phyloP scores from a whole-genome alignment of 1,140 invertebrate genomes.

The Andricus grossulariae region DNA sequence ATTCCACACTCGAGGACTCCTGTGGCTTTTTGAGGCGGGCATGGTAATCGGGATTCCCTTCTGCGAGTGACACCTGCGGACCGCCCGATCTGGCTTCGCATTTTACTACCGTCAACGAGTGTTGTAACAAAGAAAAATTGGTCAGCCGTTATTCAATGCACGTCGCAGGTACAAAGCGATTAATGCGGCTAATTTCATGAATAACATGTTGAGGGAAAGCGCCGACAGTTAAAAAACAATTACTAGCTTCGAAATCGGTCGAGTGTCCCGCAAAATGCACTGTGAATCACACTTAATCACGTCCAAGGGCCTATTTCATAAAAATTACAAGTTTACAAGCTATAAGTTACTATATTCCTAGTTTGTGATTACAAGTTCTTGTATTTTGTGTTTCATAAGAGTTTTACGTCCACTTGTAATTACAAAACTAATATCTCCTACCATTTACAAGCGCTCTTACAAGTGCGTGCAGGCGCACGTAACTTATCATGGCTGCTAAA shows the following conservation, averaged over 20 bases:
- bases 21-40: not conserved
- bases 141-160: slow-evolving; percentile 45
- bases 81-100: not conserved
- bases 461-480: too few relatives aligned
- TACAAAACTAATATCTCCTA: too few relatives aligned
- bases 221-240: slow-evolving; percentile 32
- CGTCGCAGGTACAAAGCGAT: slow-evolving; percentile 42
- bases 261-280: slow-evolving; percentile 14
- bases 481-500: too few relatives aligned
- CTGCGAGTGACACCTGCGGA: slow-evolving; percentile 44
- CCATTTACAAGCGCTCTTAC: too few relatives aligned
- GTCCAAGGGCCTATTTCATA: too few relatives aligned
- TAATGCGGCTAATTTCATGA: slow-evolving; percentile 55
- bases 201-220: slow-evolving; percentile 25
- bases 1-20: slow-evolving; percentile 54
- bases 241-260: slow-evolving; percentile 32
- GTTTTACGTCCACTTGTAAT: too few relatives aligned
- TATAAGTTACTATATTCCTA: too few relatives aligned
- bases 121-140: slow-evolving; percentile 46
- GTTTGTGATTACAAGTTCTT: not conserved
- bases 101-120: not conserved
- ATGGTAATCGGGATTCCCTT: not conserved
- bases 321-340: too few relatives aligned
- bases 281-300: too few relatives aligned
- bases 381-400: not conserved